phyloP scores from a whole-genome alignment of 2,888 invertebrate species.

The Mesoligia furuncula region DNA sequence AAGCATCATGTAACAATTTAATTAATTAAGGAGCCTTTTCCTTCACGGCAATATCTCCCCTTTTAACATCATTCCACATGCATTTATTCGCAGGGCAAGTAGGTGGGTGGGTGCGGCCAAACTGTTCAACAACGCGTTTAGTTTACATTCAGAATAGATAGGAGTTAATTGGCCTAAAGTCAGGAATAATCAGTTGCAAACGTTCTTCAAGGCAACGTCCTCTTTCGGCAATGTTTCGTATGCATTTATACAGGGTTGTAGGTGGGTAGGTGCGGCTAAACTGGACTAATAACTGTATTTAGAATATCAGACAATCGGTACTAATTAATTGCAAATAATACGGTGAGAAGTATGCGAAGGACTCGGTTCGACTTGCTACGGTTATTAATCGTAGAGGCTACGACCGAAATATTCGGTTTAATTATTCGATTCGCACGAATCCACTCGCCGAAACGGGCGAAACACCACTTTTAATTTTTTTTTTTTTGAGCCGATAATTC shows the following conservation, averaged over 20 bases:
- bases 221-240: slow-evolving; percentile 35
- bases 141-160: slow-evolving; percentile 41
- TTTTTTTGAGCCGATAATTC: too few species aligned
- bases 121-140: slow-evolving; percentile 32
- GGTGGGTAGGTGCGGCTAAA: slow-evolving; percentile 43
- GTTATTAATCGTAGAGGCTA: slow-evolving; percentile 46
- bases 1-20: slow-evolving; percentile 53
- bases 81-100: slow-evolving; percentile 45
- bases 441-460: not conserved
- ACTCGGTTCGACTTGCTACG: slow-evolving; percentile 40
- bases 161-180: slow-evolving; percentile 34
- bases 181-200: slow-evolving; percentile 38
- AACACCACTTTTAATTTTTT: not conserved
- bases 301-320: slow-evolving; percentile 54
- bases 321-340: slow-evolving; percentile 64
- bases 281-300: slow-evolving; percentile 49
- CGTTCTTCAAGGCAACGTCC: slow-evolving; percentile 41
- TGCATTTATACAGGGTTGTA: slow-evolving; percentile 40
- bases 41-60: slow-evolving; percentile 35
- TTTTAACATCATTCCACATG: slow-evolving; percentile 45
- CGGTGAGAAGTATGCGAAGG: slow-evolving; percentile 51
- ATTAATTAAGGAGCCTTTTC: slow-evolving; percentile 61
- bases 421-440: not conserved
- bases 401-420: not conserved
- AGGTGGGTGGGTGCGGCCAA: slow-evolving; percentile 42